Evolutionary conservation across 2,888 invertebrate species (phyloP).

Genomic region (Agonopterix alstromeriana): DNA sequence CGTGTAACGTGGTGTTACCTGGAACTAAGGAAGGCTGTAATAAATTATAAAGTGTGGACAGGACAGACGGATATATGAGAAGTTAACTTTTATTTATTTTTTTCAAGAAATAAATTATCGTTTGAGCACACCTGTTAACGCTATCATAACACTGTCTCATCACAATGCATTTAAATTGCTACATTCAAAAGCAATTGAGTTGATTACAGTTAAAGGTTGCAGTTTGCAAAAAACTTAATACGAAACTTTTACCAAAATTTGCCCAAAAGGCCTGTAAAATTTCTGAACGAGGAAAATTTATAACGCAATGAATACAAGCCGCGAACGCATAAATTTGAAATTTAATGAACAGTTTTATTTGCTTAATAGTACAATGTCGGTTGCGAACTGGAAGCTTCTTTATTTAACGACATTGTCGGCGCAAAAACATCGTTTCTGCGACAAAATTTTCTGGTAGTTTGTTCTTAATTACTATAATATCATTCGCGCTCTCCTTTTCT

Average conservation of each 20-base stretch:
- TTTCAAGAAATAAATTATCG: conserved; percentile 14
- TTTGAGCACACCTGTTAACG: conserved; percentile 27
- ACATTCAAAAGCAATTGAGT: too few relatives aligned
- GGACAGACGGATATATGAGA: conserved; percentile 17
- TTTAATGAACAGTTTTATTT: conserved; percentile 38
- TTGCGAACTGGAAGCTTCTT: conserved; percentile 23
- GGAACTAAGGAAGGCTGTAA: conserved; percentile 38
- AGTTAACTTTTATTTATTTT: conserved; percentile 4
- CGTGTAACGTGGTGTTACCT: conserved; percentile 12
- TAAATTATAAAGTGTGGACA: conserved; percentile 57
- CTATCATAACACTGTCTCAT: conserved; percentile 1
- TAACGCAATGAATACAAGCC: conserved; percentile 27
- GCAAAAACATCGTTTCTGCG: conserved; percentile 43
- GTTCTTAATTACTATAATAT: conserved; percentile 57
- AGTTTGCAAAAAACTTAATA: background rate
- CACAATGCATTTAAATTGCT: too few relatives aligned
- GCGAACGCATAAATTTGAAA: conserved; percentile 29
- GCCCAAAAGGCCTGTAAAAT: background rate
- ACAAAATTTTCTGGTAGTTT: conserved; percentile 54
- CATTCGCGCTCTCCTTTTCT: conserved; percentile 35
- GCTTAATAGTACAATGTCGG: conserved; percentile 21
- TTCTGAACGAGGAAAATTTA: conserved; percentile 20
- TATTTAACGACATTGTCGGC: conserved; percentile 37
- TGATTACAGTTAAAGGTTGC: too few relatives aligned
- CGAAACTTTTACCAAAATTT: background rate